Base-by-base conservation (phyloP, 2,888 invertebrate genomes). In the Drosophila eohydei region DNA sequence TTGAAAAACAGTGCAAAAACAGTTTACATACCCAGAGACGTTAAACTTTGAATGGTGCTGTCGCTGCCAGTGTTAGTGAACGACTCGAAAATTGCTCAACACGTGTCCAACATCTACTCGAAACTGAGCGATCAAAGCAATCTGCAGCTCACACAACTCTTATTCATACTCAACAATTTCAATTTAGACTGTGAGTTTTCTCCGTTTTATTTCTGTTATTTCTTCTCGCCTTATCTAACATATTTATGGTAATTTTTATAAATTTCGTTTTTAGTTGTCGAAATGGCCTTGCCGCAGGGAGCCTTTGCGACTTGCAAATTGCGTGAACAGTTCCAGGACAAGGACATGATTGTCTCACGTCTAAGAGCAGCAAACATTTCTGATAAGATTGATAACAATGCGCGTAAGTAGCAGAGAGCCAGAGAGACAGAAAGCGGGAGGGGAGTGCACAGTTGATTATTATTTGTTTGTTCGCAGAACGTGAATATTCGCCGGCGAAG, bases 211-310 rank as follows among this genome's bases (percentile, higher is more conserved):
- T 38, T 5, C 3, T 9, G 5, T 16, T 21, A 4, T 4, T 46
- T 14, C 0, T 8, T 30, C 6, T 30, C 4, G 6, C 3, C 3
- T n/a, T 8, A 28, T 46, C 30, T 11, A 9, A n/a, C 14, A 7
- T 11, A 11, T 14, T 28, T 16, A 12, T 32, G 34, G 4, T 9
- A 9, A 12, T 21, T 32, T 55, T 9, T n/a, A 9, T n/a, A n/a
- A n/a, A 2, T n/a, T 26, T 9, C 2, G 3, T 14, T 36, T 26
- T 38, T 28, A 89, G 86, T 71, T 55, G 16, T 48, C n/a, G 71
- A 86, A 55, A 97, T 97, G 96, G 94, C 96, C n/a, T 94, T 96
- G 78, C 96, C 96, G 0, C 96, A 96, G 80, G 95, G 95, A 43
- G 95, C 95, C n/a, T 96, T 96, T 91, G 95, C 95, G 14, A 95